Base-by-base conservation (phyloP, 2,888 invertebrate species). In the Amphipoea oculea region DNA sequence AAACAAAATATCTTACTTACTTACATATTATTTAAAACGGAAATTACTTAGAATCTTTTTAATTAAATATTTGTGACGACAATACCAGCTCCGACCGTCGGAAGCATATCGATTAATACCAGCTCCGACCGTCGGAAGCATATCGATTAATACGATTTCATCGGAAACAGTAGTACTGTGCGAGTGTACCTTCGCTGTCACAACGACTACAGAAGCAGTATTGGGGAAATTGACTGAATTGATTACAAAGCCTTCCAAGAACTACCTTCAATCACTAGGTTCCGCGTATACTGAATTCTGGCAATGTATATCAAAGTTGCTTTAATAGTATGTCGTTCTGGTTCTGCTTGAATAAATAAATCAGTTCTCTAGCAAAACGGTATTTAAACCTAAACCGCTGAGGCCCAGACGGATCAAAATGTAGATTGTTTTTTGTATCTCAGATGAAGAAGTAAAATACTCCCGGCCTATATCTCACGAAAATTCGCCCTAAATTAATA, bases 401-500 rank as follows among this genome's bases (percentile, higher is more conserved):
- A 40, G 23, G 5, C 40, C 36, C 17, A 36, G 20, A 4, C 62
- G 4, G 23, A 63, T 29, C 67, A 68, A 60, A 68, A 74, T 54
- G 23, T 62, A 40, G 23, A 62, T 63, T 62, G 20, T 69, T 62
- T 77, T 83, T 78, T 51, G 9, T n/a, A 67, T 70, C 57, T 63
- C 23, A 73, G 76, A 65, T 63, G n/a, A 68, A 36, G 45, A 57
- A 67, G 73, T 72, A 70, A 85, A 70, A 62, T 72, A 70, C 54
- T 60, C 20, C 57, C 70, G 29, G 40, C 3, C 70, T 54, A 65
- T 76, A 75, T 72, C 82, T 76, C 73, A 68, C 17, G 63, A 69
- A 79, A 77, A 73, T 68, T 68, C 48, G 11, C 71, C 67, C 65
- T 62, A 63, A 76, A 85, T 79, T 79, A 85, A 79, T 79, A 86